A percentile compares a stretch with the other conserved stretches of the same genome.
Evolutionary conservation across 2,113 vertebrate species (phyloP).

Genomic region (Micromys minutus): DNA sequence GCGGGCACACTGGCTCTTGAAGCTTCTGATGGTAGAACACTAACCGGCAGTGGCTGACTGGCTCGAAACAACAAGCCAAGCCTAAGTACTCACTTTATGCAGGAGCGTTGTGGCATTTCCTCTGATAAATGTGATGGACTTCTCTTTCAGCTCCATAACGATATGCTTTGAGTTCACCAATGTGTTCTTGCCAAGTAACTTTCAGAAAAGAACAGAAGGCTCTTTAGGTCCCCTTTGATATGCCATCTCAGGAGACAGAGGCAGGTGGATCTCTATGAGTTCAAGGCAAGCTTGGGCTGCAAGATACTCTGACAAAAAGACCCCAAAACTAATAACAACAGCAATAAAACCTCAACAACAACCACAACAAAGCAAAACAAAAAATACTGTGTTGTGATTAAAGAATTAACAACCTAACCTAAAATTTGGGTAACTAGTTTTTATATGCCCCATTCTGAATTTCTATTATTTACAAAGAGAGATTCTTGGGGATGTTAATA

Average conservation of each 20-base stretch:
- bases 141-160: conserved; percentile 86
- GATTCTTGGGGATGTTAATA: neutral
- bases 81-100: conserved; percentile 90
- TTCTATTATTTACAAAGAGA: neutral
- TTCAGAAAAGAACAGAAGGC: conserved; percentile 52
- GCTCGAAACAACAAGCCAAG: neutral
- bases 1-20: neutral
- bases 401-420: no score
- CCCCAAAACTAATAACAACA: neutral
- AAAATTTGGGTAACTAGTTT: neutral
- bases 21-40: neutral
- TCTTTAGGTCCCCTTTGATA: neutral
- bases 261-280: neutral
- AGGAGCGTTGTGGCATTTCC: conserved; percentile 87
- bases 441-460: neutral
- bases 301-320: neutral
- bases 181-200: conserved; percentile 86
- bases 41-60: neutral
- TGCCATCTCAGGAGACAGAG: neutral
- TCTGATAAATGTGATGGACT: conserved; percentile 82
- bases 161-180: conserved; percentile 84
- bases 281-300: neutral
- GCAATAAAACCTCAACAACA: neutral
- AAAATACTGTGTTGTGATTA: neutral
- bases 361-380: neutral